Evolutionary conservation across 2,113 vertebrate species (phyloP).

Genomic region (Antechinus flavipes): DNA sequence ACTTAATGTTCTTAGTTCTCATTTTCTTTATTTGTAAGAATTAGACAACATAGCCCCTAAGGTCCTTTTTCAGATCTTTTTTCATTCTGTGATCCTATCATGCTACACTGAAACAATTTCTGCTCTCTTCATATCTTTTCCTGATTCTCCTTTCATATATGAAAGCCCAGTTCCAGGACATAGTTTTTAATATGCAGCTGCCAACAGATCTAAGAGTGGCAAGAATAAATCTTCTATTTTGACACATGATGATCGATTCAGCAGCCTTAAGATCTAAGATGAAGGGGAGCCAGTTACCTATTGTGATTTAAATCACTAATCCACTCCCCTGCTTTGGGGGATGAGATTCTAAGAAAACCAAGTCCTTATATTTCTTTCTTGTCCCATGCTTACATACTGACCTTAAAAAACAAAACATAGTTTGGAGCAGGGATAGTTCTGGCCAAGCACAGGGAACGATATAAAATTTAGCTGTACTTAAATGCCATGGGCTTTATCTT

Average conservation of each 20-base stretch:
- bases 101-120: neutral
- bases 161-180: neutral
- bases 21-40: neutral
- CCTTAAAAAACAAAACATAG: neutral
- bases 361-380: neutral
- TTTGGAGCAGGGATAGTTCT: neutral
- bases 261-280: neutral
- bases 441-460: slow-evolving; percentile 37
- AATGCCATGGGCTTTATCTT: slow-evolving; percentile 77
- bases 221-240: neutral
- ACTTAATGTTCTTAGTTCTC: neutral
- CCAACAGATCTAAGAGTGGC: neutral
- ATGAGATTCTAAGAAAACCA: neutral
- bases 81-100: neutral
- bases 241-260: neutral
- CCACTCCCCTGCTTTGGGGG: neutral
- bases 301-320: neutral
- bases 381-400: neutral
- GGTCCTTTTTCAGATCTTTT: neutral
- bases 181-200: neutral
- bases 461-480: slow-evolving; percentile 57
- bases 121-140: neutral
- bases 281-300: neutral
- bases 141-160: neutral
- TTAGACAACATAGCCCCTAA: neutral